phyloP scores from a whole-genome alignment of 2,888 invertebrate genomes.

The Ophion costatus region DNA sequence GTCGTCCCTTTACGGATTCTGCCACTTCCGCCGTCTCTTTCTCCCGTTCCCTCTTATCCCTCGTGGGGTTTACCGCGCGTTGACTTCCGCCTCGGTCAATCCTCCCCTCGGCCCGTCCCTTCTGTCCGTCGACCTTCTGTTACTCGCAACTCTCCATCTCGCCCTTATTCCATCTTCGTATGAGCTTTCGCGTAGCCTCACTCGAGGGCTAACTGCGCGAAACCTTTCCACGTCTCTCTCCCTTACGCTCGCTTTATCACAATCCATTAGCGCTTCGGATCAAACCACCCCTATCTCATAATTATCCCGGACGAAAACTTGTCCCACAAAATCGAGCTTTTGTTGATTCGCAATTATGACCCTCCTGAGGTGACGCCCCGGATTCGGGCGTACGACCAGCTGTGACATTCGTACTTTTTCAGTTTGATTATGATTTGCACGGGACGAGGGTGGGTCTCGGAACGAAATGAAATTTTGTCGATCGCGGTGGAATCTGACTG shows the following conservation, averaged over 20 bases:
- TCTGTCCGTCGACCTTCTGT: not conserved
- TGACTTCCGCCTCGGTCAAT: slow-evolving; percentile 55
- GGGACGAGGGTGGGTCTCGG: too few relatives aligned
- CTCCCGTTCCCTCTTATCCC: slow-evolving; percentile 43
- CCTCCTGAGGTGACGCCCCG: not conserved
- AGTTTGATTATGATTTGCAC: too few relatives aligned
- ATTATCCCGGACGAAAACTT: slow-evolving; percentile 16
- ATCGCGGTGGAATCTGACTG: too few relatives aligned
- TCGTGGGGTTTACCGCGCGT: slow-evolving; percentile 56
- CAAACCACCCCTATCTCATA: slow-evolving; percentile 32
- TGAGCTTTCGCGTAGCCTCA: slow-evolving; percentile 23
- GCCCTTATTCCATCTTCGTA: slow-evolving; percentile 16
- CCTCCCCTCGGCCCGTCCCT: slow-evolving; percentile 19
- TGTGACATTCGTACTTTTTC: too few relatives aligned
- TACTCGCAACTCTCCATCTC: slow-evolving; percentile 22
- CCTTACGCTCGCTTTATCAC: slow-evolving; percentile 73
- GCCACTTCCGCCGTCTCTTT: slow-evolving; percentile 19
- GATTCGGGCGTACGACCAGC: too few relatives aligned
- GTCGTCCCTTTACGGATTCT: slow-evolving; percentile 12
- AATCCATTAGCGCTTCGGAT: slow-evolving; percentile 63
- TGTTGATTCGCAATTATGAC: not conserved
- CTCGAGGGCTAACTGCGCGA: slow-evolving; percentile 28
- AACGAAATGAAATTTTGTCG: too few relatives aligned
- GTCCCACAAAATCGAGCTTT: slow-evolving; percentile 15
- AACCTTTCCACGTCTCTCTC: slow-evolving; percentile 43